Percentiles rank a stretch among this genome's conserved stretches.
These are phyloP conservation scores for Mormoops blainvillei DNA, from an alignment of 2,113 vertebrate genomes.

Conservation along the genomic window DNA sequence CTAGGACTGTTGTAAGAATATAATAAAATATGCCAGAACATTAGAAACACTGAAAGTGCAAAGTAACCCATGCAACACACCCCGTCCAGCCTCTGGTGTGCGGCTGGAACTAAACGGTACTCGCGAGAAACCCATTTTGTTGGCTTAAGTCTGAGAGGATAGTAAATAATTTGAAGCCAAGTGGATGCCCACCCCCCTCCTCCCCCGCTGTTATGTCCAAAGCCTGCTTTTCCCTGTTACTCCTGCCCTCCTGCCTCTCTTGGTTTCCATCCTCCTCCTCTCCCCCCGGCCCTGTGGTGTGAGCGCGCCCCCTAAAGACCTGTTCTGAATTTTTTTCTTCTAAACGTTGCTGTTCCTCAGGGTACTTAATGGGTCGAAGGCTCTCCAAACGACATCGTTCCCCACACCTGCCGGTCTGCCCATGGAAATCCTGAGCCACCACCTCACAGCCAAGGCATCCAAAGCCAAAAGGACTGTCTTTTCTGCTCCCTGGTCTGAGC, in stretches of 20 bases:
- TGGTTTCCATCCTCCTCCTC: background rate
- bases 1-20: background rate
- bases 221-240: background rate
- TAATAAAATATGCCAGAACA: background rate
- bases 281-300: background rate
- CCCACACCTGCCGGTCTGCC: background rate
- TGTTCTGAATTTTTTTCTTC: background rate
- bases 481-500: background rate
- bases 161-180: background rate
- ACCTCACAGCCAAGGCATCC: too few species aligned
- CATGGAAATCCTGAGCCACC: background rate
- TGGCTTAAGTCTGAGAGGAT: background rate
- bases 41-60: background rate
- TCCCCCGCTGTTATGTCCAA: background rate
- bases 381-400: background rate
- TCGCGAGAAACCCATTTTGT: background rate
- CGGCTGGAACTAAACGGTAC: background rate
- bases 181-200: too few species aligned
- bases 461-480: background rate
- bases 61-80: background rate
- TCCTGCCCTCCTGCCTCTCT: rapidly evolving
- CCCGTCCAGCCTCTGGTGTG: background rate
- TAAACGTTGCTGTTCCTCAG: background rate
- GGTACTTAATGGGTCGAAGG: background rate
- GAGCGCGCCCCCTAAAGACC: rapidly evolving